These are phyloP conservation scores for Tympanuchus pallidicinctus DNA, from an alignment of 2,113 vertebrate genomes.

Conservation along the genomic window DNA sequence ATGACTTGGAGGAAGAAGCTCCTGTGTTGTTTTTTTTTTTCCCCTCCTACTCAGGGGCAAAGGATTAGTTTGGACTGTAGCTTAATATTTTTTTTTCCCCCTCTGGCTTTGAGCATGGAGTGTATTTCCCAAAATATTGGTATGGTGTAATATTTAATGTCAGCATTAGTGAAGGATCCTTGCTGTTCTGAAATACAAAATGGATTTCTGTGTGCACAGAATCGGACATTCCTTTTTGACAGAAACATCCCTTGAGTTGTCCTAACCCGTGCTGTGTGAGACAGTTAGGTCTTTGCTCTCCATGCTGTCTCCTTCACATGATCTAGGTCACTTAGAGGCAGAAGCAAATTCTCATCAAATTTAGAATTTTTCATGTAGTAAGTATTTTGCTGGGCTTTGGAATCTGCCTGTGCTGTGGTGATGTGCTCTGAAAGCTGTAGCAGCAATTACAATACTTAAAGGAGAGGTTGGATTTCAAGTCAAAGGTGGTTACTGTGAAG, in stretches of 20 bases:
- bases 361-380: not conserved
- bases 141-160: not conserved
- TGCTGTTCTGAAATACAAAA: not conserved
- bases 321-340: not conserved
- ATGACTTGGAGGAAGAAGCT: not conserved
- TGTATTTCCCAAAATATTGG: not conserved
- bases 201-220: not conserved
- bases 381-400: not conserved
- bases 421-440: not conserved
- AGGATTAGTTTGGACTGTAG: not conserved
- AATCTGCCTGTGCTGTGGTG: not conserved
- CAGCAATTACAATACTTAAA: not conserved
- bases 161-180: not conserved
- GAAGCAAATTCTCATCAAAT: not conserved
- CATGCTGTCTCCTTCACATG: not conserved
- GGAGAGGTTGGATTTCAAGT: not conserved
- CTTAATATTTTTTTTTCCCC: not conserved
- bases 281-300: not conserved
- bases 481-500: not conserved
- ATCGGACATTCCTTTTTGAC: not conserved
- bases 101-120: not conserved
- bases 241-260: not conserved
- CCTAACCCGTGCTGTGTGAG: rapidly evolving
- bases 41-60: not conserved
- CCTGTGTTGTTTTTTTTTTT: rapidly evolving